phyloP scores from a whole-genome alignment of 1,140 invertebrate genomes.

The Laupala kohalensis region DNA sequence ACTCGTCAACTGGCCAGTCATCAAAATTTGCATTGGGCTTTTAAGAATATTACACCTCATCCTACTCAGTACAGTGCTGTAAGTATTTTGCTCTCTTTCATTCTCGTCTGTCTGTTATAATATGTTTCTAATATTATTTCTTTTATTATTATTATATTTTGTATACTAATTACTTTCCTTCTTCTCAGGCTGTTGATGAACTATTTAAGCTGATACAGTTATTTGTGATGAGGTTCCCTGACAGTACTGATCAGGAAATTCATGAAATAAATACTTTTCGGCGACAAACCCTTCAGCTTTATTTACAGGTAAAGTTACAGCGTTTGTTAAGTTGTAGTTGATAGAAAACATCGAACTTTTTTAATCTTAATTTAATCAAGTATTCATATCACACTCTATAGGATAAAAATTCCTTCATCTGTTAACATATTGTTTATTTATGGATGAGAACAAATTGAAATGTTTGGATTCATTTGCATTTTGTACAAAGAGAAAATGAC shows the following conservation, averaged over 20 bases:
- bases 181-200: slow-evolving; percentile 67
- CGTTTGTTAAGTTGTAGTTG: not conserved
- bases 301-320: slow-evolving; percentile 41
- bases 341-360: too few relatives aligned
- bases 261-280: slow-evolving; percentile 70
- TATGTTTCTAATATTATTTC: too few relatives aligned
- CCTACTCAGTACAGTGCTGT: slow-evolving; percentile 78
- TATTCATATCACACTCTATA: too few relatives aligned
- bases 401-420: too few relatives aligned
- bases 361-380: too few relatives aligned
- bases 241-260: slow-evolving; percentile 63
- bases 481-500: not conserved
- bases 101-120: too few relatives aligned
- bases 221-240: slow-evolving; percentile 60
- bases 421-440: not conserved
- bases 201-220: slow-evolving; percentile 78
- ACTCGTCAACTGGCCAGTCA: slow-evolving; percentile 75
- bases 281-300: slow-evolving; percentile 67
- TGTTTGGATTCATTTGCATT: not conserved
- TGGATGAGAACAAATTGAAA: not conserved
- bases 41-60: slow-evolving; percentile 89
- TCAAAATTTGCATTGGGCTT: slow-evolving; percentile 93
- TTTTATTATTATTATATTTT: not conserved
- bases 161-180: not conserved
- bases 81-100: slow-evolving; percentile 21